phyloP scores from a whole-genome alignment of 2,888 invertebrate species.

The Chironomus riparius region DNA sequence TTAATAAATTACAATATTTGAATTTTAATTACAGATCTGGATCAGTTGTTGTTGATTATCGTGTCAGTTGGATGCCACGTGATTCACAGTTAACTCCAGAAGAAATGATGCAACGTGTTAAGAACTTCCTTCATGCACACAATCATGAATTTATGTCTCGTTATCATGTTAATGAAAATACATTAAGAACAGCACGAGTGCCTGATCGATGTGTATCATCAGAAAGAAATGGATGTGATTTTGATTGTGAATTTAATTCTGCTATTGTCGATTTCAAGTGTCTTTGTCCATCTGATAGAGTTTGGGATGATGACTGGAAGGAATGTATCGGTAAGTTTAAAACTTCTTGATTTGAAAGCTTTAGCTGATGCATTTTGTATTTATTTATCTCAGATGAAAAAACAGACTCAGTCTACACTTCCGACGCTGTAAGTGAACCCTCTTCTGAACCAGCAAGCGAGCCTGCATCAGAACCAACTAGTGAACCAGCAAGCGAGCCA shows the following conservation, averaged over 20 bases:
- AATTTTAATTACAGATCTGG: slow-evolving; percentile 48
- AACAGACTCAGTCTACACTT: too few relatives aligned
- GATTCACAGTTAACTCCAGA: slow-evolving; percentile 44
- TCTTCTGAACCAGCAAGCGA: neutral
- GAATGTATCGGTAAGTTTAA: slow-evolving; percentile 31
- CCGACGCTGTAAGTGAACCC: too few relatives aligned
- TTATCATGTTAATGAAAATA: slow-evolving; percentile 34
- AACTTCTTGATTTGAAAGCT: too few relatives aligned
- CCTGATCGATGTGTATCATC: slow-evolving; percentile 58
- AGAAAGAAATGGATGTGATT: slow-evolving; percentile 49
- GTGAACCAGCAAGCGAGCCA: neutral
- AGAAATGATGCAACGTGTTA: slow-evolving; percentile 44
- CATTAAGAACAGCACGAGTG: slow-evolving; percentile 36
- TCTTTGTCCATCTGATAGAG: slow-evolving; percentile 50
- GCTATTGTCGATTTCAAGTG: slow-evolving; percentile 54
- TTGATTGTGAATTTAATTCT: slow-evolving; percentile 59
- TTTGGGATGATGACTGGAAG: slow-evolving; percentile 39
- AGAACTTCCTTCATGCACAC: slow-evolving; percentile 43
- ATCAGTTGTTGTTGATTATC: slow-evolving; percentile 55
- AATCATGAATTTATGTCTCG: slow-evolving; percentile 56
- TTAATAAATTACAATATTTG: neutral
- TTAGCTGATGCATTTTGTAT: too few relatives aligned
- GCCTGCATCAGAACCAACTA: neutral
- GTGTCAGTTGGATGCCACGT: slow-evolving; percentile 55
- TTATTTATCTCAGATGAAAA: too few relatives aligned